A percentile compares a stretch with the other conserved stretches of the same genome.
Evolutionary conservation across 2,113 vertebrate genomes (phyloP).

Genomic region (Halcyon senegalensis): DNA sequence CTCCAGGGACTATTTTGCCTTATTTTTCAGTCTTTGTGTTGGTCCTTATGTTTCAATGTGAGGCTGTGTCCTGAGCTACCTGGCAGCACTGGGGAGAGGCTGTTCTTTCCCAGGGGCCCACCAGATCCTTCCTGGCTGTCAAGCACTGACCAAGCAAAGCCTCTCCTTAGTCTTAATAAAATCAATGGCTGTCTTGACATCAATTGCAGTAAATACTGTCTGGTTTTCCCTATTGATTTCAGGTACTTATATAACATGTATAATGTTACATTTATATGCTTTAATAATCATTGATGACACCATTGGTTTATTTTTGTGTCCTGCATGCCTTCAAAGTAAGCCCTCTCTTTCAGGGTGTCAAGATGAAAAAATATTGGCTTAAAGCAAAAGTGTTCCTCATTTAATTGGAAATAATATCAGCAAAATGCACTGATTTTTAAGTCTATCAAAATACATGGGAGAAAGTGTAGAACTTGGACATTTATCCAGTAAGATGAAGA

Average conservation of each 20-base stretch:
- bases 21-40: not conserved
- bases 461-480: not conserved
- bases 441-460: not conserved
- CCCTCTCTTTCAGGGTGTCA: not conserved
- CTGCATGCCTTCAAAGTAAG: not conserved
- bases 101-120: not conserved
- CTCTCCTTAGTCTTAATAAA: not conserved
- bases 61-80: not conserved
- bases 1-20: too few relatives aligned
- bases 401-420: not conserved
- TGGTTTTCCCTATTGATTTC: not conserved
- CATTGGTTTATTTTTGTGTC: not conserved
- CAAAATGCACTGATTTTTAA: not conserved
- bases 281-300: not conserved
- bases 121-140: not conserved
- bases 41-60: not conserved
- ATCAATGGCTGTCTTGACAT: not conserved
- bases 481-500: not conserved
- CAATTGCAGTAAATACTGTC: not conserved
- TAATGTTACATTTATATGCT: not conserved
- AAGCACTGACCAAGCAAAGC: not conserved
- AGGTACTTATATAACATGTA: not conserved
- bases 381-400: not conserved
- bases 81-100: not conserved
- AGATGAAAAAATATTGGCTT: not conserved